Evolutionary conservation across 2,888 invertebrate species (phyloP), one percentile per base, ranked within the genome.

Genomic region (Metopia argyrocephala): DNA sequence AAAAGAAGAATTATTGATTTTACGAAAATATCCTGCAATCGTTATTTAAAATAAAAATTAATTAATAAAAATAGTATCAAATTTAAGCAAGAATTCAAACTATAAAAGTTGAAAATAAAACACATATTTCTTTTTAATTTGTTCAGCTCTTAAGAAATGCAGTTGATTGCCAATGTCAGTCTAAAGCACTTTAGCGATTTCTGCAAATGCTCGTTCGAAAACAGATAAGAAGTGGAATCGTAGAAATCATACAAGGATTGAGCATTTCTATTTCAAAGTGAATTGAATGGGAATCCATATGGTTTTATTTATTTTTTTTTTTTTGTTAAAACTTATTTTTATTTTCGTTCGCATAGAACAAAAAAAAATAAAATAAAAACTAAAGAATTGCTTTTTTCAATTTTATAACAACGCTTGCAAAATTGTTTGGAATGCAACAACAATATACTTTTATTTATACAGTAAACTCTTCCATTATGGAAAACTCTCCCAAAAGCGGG

Each of bases 81-180:
- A n/a, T n/a, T n/a, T n/a, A n/a, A n/a, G n/a, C n/a, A n/a, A n/a
- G n/a, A n/a, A n/a, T n/a, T n/a, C 9, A 38, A 12, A 38, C 38
- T 38, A 12, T 3, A n/a, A 38, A 38, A 38, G 15, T 12, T 38
- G 15, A 38, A 12, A 38, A 38, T 0, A 38, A 38, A 38, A 38
- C 9, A 38, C 0, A 3, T 15, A 38, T 15, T 64, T 64, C 7
- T 68, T 59, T 65, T 64, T 5, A 27, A 62, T 62, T 76, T 73
- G 64, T 65, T 54, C 46, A 61, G 48, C 21, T 48, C 59, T 70
- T 48, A 48, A 70, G 62, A 79, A 70, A 48, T 70, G 46, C 45
- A 70, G 69, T 56, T 76, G 74, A 70, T 70, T 76, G 80, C 59
- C 74, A 76, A 78, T 74, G 80, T 76, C 74, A 66, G 31, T 69